A percentile compares a stretch with the other conserved stretches of the same genome.
These are phyloP conservation scores for Crotalus helleri DNA, from an alignment of 2,113 vertebrate species.

Conservation along the genomic window DNA sequence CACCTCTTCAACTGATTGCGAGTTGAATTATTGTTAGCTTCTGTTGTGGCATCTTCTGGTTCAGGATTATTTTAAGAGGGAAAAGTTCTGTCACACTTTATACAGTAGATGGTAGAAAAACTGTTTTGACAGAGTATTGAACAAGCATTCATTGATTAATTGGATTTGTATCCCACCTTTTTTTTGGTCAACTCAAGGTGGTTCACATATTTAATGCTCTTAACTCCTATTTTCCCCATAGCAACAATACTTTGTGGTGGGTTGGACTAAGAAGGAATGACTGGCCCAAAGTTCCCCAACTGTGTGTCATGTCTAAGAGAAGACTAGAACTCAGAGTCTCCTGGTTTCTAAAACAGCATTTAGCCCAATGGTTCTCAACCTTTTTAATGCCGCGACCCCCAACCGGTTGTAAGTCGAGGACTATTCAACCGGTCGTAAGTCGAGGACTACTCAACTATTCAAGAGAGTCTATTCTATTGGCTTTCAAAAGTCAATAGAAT, in stretches of 20 bases:
- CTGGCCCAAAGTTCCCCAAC: not conserved
- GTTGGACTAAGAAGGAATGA: not conserved
- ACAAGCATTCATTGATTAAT: not conserved
- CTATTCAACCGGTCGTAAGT: no score
- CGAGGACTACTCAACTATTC: no score
- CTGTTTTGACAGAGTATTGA: not conserved
- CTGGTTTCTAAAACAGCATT: not conserved
- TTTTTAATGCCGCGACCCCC: no score
- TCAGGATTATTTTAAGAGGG: not conserved
- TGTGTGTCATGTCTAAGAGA: no score
- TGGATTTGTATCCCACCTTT: not conserved
- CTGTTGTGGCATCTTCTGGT: not conserved
- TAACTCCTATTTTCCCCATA: not conserved
- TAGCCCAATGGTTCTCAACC: no score
- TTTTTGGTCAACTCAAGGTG: not conserved
- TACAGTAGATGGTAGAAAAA: not conserved
- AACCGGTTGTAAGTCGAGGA: no score
- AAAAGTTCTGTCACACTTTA: not conserved
- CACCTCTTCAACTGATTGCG: not conserved
- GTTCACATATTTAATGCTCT: not conserved
- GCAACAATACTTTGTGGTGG: not conserved
- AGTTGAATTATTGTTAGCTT: not conserved
- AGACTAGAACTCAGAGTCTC: not conserved
- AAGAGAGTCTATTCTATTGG: no score
- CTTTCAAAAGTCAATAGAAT: no score